Base-by-base conservation (phyloP, 2,797 vertebrate genomes). In the Zonotrichia albicollis region DNA sequence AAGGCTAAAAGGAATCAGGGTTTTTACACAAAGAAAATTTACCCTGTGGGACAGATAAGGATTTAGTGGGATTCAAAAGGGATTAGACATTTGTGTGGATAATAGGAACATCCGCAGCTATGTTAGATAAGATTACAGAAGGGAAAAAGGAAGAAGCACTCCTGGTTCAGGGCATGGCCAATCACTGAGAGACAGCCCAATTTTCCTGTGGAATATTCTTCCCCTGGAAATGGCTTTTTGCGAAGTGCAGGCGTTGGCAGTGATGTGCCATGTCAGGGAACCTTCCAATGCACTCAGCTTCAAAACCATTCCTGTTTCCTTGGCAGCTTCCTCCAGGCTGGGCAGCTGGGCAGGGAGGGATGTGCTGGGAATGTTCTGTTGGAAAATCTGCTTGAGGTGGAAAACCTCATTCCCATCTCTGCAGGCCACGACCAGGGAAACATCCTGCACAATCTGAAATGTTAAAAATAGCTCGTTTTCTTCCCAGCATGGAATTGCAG, bases 81-180 rank as follows among this genome's bases (percentile, higher is more conserved):
- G 85, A 95, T 96, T 95, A 95, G 86, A 94, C 94, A 71, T 96
- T 96, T 96, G 73, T 91, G 11, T 83, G 94, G 89, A 50, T 93
- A 96, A 94, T 66, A 66, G 93, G 87, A 95, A 93, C 83, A 93
- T 88, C 58, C 90, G 42, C 73, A 84, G 91, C 87, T 86, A 42
- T 10, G 85, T 53, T 42, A 90, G 95, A 95, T 96, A 86, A 96
- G 93, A 93, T 95, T 92, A 78, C 58, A 85, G 83, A 30, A 75
- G 62, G n/a, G 42, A 29, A 29, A 87, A 76, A 90, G 84, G 61
- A 48, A 89, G n/a, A 46, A 81, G 34, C 16, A 23, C 23, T 95
- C 48, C 66, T 90, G 73, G 78, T 94, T 38, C 80, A 64, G 70
- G 87, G 76, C 87, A 86, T 42, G 81, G 74, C 73, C 87, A 94